Percentiles rank a stretch among this genome's conserved stretches.
These are phyloP conservation scores for Cotesia typhae DNA, from an alignment of 1,140 invertebrate genomes.

Conservation along the genomic window DNA sequence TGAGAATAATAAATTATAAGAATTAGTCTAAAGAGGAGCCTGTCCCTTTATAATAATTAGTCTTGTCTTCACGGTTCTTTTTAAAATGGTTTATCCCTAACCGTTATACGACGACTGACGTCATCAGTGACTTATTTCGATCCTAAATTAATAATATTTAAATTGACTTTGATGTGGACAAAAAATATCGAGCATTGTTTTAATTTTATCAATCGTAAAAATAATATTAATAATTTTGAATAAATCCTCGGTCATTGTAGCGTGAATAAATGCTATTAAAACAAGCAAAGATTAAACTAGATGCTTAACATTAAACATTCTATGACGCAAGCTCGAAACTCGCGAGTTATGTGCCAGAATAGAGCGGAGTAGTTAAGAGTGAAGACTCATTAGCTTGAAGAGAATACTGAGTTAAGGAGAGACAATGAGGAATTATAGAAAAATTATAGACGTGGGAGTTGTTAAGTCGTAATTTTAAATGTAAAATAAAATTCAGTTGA, in stretches of 20 bases:
- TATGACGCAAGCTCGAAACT: constrained; percentile 20
- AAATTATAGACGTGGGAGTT: constrained; percentile 35
- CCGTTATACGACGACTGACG: constrained; percentile 42
- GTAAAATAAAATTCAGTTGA: neutral
- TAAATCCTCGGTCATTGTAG: neutral
- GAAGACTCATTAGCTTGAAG: constrained; percentile 6
- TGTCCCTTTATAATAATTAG: constrained; percentile 8
- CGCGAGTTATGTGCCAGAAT: constrained; percentile 19
- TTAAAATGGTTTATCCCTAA: constrained; percentile 32
- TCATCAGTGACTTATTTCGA: constrained; percentile 2
- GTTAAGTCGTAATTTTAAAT: neutral
- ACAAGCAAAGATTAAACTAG: neutral
- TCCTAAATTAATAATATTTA: constrained; percentile 1
- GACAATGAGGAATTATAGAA: constrained; percentile 28
- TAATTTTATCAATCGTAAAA: neutral
- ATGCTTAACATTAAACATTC: neutral
- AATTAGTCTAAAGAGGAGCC: no score
- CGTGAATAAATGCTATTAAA: constrained; percentile 5
- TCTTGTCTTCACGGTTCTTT: constrained; percentile 11
- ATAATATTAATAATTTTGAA: constrained; percentile 1
- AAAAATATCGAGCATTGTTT: neutral
- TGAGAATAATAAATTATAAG: no score
- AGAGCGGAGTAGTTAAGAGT: no score
- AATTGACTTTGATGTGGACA: no score
- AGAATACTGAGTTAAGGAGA: constrained; percentile 6